Conservation (phyloP, 2,113 vertebrate genomes). For the Archilochus colubris region DNA sequence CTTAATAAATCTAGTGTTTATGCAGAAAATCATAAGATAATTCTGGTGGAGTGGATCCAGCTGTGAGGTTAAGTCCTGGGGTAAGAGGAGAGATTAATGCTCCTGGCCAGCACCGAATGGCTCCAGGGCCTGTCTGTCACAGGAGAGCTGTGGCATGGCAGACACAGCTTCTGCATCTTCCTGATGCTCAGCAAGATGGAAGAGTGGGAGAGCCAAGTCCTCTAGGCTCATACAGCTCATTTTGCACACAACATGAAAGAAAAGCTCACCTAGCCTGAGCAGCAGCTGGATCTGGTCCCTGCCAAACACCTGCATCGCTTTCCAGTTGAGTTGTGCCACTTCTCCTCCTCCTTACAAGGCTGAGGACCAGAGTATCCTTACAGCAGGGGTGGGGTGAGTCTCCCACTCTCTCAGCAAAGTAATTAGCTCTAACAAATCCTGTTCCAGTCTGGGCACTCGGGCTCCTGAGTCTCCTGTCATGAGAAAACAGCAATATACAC, state of each 20-base stretch:
- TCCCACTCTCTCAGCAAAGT: not conserved
- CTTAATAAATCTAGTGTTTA: conserved; percentile 29
- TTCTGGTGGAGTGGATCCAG: not conserved
- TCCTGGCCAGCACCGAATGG: not conserved
- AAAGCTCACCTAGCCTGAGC: accelerated
- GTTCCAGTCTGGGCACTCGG: not conserved
- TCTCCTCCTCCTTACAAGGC: not conserved
- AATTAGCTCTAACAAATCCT: not conserved
- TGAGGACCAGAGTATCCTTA: not conserved
- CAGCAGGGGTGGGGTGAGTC: not conserved
- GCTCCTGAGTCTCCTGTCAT: not conserved
- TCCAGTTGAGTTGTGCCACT: not conserved
- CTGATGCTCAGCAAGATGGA: not conserved
- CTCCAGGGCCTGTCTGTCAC: not conserved
- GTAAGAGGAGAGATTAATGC: not conserved
- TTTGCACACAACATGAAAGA: not conserved
- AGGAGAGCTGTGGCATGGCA: not conserved
- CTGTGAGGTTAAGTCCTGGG: accelerated
- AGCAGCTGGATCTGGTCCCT: not conserved
- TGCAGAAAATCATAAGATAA: conserved; percentile 17
- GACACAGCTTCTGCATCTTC: accelerated
- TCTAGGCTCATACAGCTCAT: not conserved
- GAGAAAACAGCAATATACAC: not conserved
- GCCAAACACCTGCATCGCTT: not conserved
- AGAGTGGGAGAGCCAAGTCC: not conserved